Percentiles rank a stretch among this genome's conserved stretches.
Evolutionary conservation across 2,797 vertebrate species (phyloP).

Genomic region (Peromyscus aztecus): DNA sequence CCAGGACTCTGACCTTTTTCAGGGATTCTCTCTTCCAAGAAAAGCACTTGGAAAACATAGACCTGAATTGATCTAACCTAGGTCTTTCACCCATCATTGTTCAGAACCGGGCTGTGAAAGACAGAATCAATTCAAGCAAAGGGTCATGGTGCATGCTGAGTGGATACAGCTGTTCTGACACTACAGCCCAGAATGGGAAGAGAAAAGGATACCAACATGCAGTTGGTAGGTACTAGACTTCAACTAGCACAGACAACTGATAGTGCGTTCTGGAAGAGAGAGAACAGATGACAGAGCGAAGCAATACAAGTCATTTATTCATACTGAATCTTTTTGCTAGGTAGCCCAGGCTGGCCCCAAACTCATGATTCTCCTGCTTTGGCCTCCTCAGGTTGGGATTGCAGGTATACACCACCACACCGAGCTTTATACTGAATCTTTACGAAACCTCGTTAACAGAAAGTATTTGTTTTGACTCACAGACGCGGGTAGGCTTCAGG

Average conservation of each 20-base stretch:
- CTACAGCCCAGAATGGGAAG: not conserved
- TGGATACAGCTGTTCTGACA: not conserved
- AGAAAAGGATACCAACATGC: not conserved
- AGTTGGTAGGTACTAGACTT: not conserved
- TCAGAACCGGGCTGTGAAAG: not conserved
- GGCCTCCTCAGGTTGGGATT: not conserved
- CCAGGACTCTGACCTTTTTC: slow-evolving; percentile 13
- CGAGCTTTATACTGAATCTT: not conserved
- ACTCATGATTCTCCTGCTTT: not conserved
- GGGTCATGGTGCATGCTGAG: not conserved
- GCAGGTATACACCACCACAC: not conserved
- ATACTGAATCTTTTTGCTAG: not conserved
- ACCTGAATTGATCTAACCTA: not conserved
- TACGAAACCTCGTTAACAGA: slow-evolving; percentile 24
- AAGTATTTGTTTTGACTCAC: slow-evolving; percentile 6
- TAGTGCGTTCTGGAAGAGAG: not conserved
- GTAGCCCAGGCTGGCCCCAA: not conserved
- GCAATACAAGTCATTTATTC: slow-evolving; percentile 20
- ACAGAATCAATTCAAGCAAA: not conserved
- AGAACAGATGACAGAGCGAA: not conserved
- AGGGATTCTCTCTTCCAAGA: not conserved
- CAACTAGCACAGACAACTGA: not conserved
- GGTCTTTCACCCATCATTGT: not conserved
- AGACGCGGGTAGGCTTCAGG: not conserved
- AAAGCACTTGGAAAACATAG: slow-evolving; percentile 21